Conservation (phyloP, 2,113 vertebrate genomes). For the Xyliphius kryptos region DNA sequence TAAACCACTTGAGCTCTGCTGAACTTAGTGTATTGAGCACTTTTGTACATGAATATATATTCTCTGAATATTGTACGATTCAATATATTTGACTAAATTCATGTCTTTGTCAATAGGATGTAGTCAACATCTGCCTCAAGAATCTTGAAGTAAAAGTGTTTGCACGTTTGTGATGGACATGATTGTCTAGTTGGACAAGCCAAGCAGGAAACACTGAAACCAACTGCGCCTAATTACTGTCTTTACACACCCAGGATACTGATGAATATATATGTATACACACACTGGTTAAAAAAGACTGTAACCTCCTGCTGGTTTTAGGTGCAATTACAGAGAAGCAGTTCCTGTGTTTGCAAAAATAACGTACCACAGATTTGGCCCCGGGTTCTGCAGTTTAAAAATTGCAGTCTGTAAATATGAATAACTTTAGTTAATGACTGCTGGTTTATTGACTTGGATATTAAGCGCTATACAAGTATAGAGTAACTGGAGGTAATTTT, state of each 20-base stretch:
- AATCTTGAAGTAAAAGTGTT: no score
- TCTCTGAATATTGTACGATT: conserved; percentile 1
- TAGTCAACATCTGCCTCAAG: no score
- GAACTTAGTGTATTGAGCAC: conserved; percentile 9
- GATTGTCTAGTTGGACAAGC: conserved; percentile 21
- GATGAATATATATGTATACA: not conserved
- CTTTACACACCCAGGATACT: conserved; percentile 15
- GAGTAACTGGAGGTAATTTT: not conserved
- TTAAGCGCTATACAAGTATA: conserved; percentile 11
- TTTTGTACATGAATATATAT: conserved; percentile 11
- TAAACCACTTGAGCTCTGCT: conserved; percentile 2
- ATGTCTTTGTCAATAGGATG: no score
- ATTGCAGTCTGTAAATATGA: conserved; percentile 10
- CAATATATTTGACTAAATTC: not conserved
- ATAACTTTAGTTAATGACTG: conserved; percentile 10
- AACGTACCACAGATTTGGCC: conserved; percentile 18
- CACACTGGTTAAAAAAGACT: not conserved
- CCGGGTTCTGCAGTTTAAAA: conserved; percentile 9
- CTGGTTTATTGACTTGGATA: not conserved
- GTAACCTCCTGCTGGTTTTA: conserved; percentile 34
- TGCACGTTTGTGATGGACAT: conserved; percentile 1
- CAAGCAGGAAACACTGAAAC: conserved; percentile 39
- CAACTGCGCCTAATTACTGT: conserved; percentile 24
- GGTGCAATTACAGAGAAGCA: conserved; percentile 30
- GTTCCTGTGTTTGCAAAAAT: conserved; percentile 29